phyloP scores from a whole-genome alignment of 2,888 invertebrate genomes.

The Drosophila koepferae region DNA sequence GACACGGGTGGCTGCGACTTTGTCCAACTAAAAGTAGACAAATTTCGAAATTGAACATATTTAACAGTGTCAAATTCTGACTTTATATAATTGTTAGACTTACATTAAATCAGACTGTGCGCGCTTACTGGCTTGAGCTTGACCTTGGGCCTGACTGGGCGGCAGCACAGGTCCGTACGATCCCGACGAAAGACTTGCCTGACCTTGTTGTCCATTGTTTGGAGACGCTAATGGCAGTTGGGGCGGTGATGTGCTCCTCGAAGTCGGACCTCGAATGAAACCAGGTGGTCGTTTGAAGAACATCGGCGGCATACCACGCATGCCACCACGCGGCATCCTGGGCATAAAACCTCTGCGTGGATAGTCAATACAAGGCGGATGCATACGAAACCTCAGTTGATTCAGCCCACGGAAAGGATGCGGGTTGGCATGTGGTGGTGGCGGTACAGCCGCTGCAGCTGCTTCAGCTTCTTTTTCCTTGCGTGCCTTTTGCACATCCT shows the following conservation, averaged over 20 bases:
- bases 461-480: constrained; percentile 69
- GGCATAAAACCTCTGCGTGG: constrained; percentile 64
- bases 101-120: constrained; percentile 53
- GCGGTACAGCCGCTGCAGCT: constrained; percentile 60
- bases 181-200: not conserved
- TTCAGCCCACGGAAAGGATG: constrained; percentile 51
- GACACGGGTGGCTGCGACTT: constrained; percentile 45
- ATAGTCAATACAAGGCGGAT: constrained; percentile 57
- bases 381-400: constrained; percentile 65
- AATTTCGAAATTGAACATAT: not conserved
- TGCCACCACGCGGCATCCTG: constrained; percentile 66
- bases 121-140: constrained; percentile 26
- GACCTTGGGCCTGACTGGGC: constrained; percentile 13
- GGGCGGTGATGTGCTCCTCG: constrained; percentile 23
- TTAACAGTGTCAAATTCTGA: not conserved
- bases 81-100: constrained; percentile 12
- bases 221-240: not conserved
- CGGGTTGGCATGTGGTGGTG: constrained; percentile 25
- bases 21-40: constrained; percentile 54
- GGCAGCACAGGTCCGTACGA: constrained; percentile 54
- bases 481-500: constrained; percentile 69
- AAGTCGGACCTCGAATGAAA: constrained; percentile 32
- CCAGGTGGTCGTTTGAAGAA: constrained; percentile 55
- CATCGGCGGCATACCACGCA: constrained; percentile 66
- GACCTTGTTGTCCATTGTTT: constrained; percentile 23